A percentile compares a stretch with the other conserved stretches of the same genome.
phyloP scores from a whole-genome alignment of 2,113 vertebrate species.

The Carassius gibelio region DNA sequence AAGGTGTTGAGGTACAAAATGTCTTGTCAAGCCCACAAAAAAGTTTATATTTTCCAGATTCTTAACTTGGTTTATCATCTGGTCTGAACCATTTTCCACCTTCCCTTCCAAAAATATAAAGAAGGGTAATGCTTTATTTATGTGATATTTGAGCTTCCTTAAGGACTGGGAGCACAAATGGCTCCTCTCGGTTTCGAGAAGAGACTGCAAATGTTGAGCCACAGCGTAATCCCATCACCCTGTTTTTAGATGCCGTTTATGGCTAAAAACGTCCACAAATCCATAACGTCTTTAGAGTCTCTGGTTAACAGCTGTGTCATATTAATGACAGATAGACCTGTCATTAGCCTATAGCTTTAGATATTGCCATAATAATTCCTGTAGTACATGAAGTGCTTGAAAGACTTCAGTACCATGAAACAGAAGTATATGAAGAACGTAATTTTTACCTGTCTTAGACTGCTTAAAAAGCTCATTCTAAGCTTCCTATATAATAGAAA shows the following conservation, averaged over 20 bases:
- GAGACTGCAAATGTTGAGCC: slow-evolving; percentile 28
- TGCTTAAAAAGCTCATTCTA: neutral
- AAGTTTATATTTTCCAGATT: slow-evolving; percentile 11
- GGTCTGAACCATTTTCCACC: slow-evolving; percentile 2
- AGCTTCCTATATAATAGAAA: neutral
- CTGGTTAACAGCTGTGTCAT: slow-evolving; percentile 9
- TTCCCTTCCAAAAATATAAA: slow-evolving; percentile 13
- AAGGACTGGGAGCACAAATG: neutral
- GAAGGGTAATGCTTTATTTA: slow-evolving; percentile 7
- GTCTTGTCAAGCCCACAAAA: slow-evolving; percentile 11
- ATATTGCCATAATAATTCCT: slow-evolving; percentile 2
- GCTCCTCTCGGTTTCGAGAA: neutral
- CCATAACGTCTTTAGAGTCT: neutral
- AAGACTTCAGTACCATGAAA: neutral
- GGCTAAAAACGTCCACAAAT: slow-evolving; percentile 7
- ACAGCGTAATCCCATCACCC: slow-evolving; percentile 28
- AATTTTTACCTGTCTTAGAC: neutral
- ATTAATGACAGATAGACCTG: neutral
- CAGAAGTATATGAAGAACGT: neutral
- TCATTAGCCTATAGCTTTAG: neutral
- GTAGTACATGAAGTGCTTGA: neutral
- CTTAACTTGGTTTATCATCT: neutral
- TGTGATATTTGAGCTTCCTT: slow-evolving; percentile 24
- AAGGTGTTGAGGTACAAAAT: neutral
- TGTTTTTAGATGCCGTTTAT: slow-evolving; percentile 26